Evolutionary conservation across 2,113 vertebrate species (phyloP).

Genomic region (Pitta sordida): DNA sequence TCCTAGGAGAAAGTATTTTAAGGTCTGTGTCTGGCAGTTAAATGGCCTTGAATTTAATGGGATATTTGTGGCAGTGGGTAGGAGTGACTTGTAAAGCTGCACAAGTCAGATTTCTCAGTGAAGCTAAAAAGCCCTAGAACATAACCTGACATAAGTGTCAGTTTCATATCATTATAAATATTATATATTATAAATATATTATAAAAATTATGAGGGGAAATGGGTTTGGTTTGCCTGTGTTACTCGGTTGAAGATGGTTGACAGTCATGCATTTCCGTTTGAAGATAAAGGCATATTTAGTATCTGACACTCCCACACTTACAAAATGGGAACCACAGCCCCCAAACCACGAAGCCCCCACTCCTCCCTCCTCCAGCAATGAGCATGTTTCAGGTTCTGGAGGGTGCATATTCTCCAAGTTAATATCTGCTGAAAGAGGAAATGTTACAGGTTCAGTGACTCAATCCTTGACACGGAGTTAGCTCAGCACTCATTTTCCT

Average conservation of each 20-base stretch:
- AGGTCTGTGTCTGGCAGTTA: neutral
- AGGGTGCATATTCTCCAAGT: slow-evolving; percentile 8
- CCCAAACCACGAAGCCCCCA: neutral
- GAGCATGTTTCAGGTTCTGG: neutral
- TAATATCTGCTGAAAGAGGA: slow-evolving; percentile 62
- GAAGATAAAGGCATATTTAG: neutral
- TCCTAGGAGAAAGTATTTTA: neutral
- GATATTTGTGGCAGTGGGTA: neutral
- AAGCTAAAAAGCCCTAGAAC: neutral
- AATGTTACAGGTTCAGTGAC: slow-evolving; percentile 67
- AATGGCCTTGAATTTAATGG: neutral
- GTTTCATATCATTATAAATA: neutral
- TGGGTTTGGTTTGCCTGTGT: neutral
- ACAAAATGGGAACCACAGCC: neutral
- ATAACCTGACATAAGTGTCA: neutral
- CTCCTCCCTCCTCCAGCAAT: neutral
- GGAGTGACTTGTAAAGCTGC: neutral
- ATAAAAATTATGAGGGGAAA: neutral
- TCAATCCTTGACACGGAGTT: slow-evolving; percentile 54
- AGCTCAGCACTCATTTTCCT: slow-evolving; percentile 39
- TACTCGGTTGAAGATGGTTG: neutral
- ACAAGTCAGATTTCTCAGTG: neutral
- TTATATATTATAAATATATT: neutral
- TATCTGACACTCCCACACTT: neutral
- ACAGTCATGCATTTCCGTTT: neutral